A percentile compares a stretch with the other conserved stretches of the same genome.
These are phyloP conservation scores for Coregonus clupeaformis DNA, from an alignment of 2,113 vertebrate genomes.

Conservation along the genomic window DNA sequence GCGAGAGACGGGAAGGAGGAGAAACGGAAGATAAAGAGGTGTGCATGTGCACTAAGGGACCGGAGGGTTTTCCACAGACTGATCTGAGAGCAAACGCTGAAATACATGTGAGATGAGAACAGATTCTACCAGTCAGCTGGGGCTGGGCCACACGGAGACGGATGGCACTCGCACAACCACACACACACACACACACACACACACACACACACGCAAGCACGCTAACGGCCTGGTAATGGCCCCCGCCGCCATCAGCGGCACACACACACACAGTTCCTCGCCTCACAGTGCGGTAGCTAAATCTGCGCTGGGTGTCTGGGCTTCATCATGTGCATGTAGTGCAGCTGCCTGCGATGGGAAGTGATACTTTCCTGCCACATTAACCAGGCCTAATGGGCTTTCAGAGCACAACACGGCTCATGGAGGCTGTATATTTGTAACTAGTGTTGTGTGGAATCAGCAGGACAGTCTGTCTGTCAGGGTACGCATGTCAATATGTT, in stretches of 20 bases:
- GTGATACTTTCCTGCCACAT: slow-evolving; percentile 5
- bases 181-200: slow-evolving; percentile 7
- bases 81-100: slow-evolving; percentile 64
- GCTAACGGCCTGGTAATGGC: not conserved
- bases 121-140: slow-evolving; percentile 67
- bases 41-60: slow-evolving; percentile 60
- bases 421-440: slow-evolving; percentile 40
- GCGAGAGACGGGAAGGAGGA: slow-evolving; percentile 7
- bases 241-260: not conserved
- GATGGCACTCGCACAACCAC: slow-evolving; percentile 26
- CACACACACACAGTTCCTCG: not conserved
- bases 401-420: slow-evolving; percentile 45
- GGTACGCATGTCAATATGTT: slow-evolving; percentile 35
- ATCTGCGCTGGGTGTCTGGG: slow-evolving; percentile 63
- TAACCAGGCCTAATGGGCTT: slow-evolving; percentile 14
- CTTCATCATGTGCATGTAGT: slow-evolving; percentile 44
- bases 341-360: slow-evolving; percentile 55
- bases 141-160: slow-evolving; percentile 32
- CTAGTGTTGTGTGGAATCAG: slow-evolving; percentile 50
- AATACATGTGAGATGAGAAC: slow-evolving; percentile 62
- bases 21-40: too few species aligned
- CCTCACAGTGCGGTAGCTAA: slow-evolving; percentile 45
- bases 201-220: slow-evolving; percentile 2
- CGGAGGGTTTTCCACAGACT: slow-evolving; percentile 61
- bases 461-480: slow-evolving; percentile 45